phyloP scores from a whole-genome alignment of 2,888 invertebrate species.

The Habroteleia sp. region DNA sequence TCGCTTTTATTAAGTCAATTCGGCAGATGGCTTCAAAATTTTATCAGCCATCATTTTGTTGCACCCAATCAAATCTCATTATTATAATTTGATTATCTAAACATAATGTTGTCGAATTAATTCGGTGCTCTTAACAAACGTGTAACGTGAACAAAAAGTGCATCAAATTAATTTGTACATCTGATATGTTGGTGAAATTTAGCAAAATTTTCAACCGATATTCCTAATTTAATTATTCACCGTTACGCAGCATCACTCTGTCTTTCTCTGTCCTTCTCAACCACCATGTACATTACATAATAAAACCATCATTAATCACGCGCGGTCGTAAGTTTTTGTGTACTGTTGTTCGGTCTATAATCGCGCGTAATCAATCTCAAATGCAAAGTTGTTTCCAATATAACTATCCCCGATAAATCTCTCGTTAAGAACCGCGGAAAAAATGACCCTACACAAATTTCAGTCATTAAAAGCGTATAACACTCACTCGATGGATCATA shows the following conservation, averaged over 20 bases:
- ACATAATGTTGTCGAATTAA: no score
- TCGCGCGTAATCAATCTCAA: conserved; percentile 38
- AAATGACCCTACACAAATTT: conserved; percentile 33
- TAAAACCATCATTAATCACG: conserved; percentile 44
- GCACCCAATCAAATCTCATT: no score
- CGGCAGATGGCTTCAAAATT: no score
- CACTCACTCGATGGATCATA: conserved; percentile 11
- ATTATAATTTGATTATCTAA: no score
- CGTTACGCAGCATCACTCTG: background rate
- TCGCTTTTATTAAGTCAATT: no score
- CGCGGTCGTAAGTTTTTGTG: conserved; percentile 21
- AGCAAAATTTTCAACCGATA: background rate
- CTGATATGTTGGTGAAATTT: no score
- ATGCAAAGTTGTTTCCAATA: conserved; percentile 24
- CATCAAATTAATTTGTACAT: no score
- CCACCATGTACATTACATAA: conserved; percentile 27
- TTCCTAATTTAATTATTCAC: conserved; percentile 17
- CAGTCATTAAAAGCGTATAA: conserved; percentile 18
- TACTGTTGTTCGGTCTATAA: conserved; percentile 25
- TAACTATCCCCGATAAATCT: conserved; percentile 35
- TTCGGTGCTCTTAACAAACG: no score
- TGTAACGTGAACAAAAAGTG: no score
- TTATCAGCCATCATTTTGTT: no score
- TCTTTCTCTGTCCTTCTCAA: no score
- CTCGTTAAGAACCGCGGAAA: conserved; percentile 16